These are phyloP conservation scores for Cichlasoma orientale DNA, from an alignment of 2,797 vertebrate genomes.

Conservation along the genomic window DNA sequence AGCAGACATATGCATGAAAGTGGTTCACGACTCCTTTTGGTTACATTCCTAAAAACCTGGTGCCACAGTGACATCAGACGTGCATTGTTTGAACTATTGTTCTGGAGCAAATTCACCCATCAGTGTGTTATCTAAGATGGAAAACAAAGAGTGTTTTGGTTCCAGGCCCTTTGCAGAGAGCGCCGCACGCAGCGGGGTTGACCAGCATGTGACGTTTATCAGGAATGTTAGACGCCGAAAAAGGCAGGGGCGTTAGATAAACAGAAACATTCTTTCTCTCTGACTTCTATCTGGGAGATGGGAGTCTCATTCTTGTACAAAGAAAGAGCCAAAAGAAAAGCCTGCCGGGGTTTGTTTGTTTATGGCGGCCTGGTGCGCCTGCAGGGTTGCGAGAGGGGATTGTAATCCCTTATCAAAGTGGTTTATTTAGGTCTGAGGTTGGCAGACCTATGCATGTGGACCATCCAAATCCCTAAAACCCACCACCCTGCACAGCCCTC, in stretches of 20 bases:
- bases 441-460: slow-evolving; percentile 24
- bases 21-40: not conserved
- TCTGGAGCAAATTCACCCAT: not conserved
- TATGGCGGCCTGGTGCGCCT: slow-evolving; percentile 14
- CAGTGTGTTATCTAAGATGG: not conserved
- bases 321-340: slow-evolving; percentile 2
- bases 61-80: not conserved
- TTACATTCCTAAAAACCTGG: not conserved
- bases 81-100: not conserved
- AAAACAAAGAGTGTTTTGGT: slow-evolving; percentile 38
- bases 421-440: slow-evolving; percentile 33
- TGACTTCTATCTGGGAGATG: slow-evolving; percentile 40
- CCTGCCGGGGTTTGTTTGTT: slow-evolving; percentile 19
- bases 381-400: slow-evolving; percentile 14
- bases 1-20: not conserved
- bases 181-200: not conserved
- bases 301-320: slow-evolving; percentile 20
- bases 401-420: slow-evolving; percentile 38
- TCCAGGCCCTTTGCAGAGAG: not conserved
- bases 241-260: slow-evolving; percentile 52
- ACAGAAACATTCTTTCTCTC: slow-evolving; percentile 65
- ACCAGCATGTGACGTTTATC: slow-evolving; percentile 51
- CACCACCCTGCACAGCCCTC: not conserved
- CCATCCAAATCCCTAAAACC: slow-evolving; percentile 21
- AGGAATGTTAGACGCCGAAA: slow-evolving; percentile 44